These are phyloP conservation scores for Poliocrania exsul DNA, from an alignment of 2,797 vertebrate species.

Conservation along the genomic window DNA sequence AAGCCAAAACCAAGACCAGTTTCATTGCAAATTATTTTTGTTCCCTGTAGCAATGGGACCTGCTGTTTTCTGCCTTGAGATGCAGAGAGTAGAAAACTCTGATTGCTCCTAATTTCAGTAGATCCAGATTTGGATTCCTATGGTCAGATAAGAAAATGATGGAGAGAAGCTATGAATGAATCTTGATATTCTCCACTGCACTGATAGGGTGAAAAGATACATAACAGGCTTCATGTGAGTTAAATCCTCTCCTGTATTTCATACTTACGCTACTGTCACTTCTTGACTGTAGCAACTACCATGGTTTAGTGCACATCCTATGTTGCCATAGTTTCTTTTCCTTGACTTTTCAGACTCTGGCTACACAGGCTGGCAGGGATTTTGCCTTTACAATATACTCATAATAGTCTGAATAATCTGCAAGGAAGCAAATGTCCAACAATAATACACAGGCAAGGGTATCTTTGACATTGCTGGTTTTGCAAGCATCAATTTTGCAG, in stretches of 20 bases:
- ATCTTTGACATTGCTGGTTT: not conserved
- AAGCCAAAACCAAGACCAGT: not conserved
- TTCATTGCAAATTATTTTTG: not conserved
- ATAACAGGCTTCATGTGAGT: not conserved
- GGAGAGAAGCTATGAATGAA: not conserved
- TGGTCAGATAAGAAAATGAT: not conserved
- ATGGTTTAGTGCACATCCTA: not conserved
- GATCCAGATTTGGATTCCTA: not conserved
- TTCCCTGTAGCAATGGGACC: not conserved
- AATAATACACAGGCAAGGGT: not conserved
- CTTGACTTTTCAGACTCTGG: not conserved
- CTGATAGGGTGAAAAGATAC: not conserved
- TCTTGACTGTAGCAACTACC: not conserved
- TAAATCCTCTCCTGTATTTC: not conserved
- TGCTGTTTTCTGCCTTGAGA: not conserved
- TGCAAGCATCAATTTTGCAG: not conserved
- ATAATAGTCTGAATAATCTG: not conserved
- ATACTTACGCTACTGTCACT: not conserved
- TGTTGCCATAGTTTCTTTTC: not conserved
- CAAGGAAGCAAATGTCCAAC: not conserved
- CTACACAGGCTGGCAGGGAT: not conserved
- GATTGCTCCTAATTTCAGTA: not conserved
- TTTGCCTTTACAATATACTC: not conserved
- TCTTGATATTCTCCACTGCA: not conserved
- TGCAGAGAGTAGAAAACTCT: not conserved